A percentile compares a stretch with the other conserved stretches of the same genome.
phyloP scores from a whole-genome alignment of 2,797 vertebrate genomes.

The Coracias cyanogaster region DNA sequence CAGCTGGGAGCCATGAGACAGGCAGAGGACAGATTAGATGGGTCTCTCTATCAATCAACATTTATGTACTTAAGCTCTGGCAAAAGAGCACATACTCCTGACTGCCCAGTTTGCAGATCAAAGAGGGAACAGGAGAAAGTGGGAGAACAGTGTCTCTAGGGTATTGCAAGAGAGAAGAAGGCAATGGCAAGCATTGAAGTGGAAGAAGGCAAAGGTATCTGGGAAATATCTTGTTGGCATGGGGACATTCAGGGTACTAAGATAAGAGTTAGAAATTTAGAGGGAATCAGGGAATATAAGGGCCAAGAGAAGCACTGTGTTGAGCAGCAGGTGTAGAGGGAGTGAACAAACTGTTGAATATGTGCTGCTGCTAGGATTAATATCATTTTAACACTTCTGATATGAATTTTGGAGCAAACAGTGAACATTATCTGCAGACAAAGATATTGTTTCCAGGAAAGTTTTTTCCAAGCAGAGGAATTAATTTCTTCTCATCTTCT shows the following conservation, averaged over 20 bases:
- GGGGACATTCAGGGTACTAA: rapidly evolving
- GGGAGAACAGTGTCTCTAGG: not conserved
- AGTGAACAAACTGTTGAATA: not conserved
- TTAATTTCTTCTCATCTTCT: not conserved
- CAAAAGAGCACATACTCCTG: not conserved
- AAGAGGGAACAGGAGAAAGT: not conserved
- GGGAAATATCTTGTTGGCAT: not conserved
- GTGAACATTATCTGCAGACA: not conserved
- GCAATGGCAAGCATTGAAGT: not conserved
- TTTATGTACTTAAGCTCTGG: not conserved
- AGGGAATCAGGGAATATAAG: not conserved
- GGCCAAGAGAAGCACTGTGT: not conserved
- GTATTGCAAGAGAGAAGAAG: not conserved
- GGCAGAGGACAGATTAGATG: not conserved
- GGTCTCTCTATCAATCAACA: not conserved
- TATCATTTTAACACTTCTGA: not conserved
- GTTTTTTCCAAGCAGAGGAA: not conserved
- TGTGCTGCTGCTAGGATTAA: not conserved
- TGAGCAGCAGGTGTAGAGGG: not conserved
- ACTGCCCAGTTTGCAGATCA: not conserved
- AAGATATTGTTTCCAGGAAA: not conserved
- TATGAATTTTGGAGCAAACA: not conserved
- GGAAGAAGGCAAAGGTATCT: not conserved
- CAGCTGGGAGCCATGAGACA: rapidly evolving
- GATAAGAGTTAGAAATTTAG: not conserved